These are phyloP conservation scores for Paedocypris micromegethes DNA, from an alignment of 2,797 vertebrate genomes.

Conservation along the genomic window DNA sequence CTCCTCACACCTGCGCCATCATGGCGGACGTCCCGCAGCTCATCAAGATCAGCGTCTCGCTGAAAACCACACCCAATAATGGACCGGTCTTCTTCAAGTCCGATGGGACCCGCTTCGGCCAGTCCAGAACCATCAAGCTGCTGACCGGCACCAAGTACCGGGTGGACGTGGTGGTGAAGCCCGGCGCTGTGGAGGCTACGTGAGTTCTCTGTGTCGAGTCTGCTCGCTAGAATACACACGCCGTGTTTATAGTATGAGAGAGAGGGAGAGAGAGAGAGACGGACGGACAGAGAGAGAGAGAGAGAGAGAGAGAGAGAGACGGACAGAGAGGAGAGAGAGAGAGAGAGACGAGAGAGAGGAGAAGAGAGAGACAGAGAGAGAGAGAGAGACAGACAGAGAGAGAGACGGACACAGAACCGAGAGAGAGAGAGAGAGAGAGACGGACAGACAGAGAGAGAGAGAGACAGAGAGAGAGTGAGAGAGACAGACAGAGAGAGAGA, in stretches of 20 bases:
- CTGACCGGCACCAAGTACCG: conserved; percentile 92
- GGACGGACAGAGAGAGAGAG: no score
- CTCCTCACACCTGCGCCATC: conserved; percentile 38
- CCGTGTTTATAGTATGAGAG: background rate
- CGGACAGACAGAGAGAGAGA: no score
- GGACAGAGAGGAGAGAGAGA: no score
- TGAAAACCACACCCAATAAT: conserved; percentile 89
- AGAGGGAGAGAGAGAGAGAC: no score
- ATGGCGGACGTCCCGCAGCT: conserved; percentile 84
- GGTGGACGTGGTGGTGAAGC: conserved; percentile 84
- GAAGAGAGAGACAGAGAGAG: no score
- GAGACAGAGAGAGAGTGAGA: no score
- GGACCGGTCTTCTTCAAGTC: conserved; percentile 89
- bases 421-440: no score
- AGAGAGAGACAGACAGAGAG: no score
- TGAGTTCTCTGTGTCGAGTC: conserved; percentile 64
- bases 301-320: no score
- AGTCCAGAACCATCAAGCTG: conserved; percentile 94
- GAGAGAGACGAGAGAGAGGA: no score
- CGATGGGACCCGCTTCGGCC: conserved; percentile 90
- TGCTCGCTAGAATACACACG: background rate
- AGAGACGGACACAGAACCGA: no score
- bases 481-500: no score
- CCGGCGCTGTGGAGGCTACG: conserved; percentile 83
- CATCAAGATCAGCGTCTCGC: conserved; percentile 82